Evolutionary conservation across 2,113 vertebrate genomes (phyloP).

Genomic region (Heteronetta atricapilla): DNA sequence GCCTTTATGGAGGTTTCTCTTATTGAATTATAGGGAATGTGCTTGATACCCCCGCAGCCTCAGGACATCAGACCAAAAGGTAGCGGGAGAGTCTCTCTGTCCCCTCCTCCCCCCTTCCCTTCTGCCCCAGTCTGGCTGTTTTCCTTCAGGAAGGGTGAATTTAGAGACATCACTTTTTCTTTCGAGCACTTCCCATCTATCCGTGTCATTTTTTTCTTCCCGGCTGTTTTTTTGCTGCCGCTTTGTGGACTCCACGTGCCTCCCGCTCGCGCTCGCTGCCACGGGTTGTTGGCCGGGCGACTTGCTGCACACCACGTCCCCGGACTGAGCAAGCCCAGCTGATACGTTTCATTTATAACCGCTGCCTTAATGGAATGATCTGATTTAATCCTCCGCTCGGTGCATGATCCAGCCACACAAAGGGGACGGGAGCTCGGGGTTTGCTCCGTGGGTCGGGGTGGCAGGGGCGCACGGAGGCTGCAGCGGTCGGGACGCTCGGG

Average conservation of each 20-base stretch:
- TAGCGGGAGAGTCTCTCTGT: not conserved
- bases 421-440: not conserved
- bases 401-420: not conserved
- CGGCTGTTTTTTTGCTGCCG: not conserved
- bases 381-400: not conserved
- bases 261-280: not conserved
- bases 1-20: slow-evolving; percentile 77
- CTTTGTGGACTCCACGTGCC: not conserved
- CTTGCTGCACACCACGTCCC: not conserved
- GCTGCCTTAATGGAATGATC: slow-evolving; percentile 38
- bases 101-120: not conserved
- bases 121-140: not conserved
- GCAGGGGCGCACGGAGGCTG: not conserved
- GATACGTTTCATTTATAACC: slow-evolving; percentile 28
- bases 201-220: not conserved
- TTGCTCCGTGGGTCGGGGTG: not conserved
- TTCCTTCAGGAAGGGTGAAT: not conserved
- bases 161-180: not conserved
- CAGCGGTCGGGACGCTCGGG: too few relatives aligned
- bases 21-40: slow-evolving; percentile 82
- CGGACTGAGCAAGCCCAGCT: not conserved
- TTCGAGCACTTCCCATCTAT: not conserved
- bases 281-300: not conserved
- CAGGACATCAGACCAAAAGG: slow-evolving; percentile 26
- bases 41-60: slow-evolving; percentile 46